phyloP scores from a whole-genome alignment of 92 coral and sea anemone species.

The Nematostella vectensis region DNA sequence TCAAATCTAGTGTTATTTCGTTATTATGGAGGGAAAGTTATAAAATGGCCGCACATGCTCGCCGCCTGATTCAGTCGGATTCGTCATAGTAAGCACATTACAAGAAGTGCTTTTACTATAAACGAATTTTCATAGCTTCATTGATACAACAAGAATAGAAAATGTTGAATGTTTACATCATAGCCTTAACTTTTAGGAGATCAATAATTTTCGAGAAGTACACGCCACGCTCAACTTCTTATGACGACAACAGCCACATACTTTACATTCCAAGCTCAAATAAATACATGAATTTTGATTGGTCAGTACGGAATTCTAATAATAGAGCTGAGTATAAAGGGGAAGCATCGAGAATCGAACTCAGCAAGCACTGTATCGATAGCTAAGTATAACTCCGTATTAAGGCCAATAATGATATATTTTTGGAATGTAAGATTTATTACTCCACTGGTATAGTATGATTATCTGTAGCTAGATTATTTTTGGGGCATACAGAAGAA shows the following conservation, averaged over 20 bases:
- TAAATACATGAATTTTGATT: slow-evolving; percentile 21
- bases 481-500: too few species aligned
- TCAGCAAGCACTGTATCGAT: too few species aligned
- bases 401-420: too few species aligned
- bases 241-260: slow-evolving; percentile 7
- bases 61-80: background rate
- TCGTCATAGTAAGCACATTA: too few species aligned
- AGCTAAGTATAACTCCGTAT: too few species aligned
- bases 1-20: slow-evolving; percentile 42
- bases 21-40: slow-evolving; percentile 30
- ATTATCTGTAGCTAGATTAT: too few species aligned
- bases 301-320: slow-evolving; percentile 33
- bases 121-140: too few species aligned
- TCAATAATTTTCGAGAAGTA: background rate
- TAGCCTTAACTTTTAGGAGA: background rate
- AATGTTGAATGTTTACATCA: too few species aligned
- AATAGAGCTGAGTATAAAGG: slow-evolving; percentile 40
- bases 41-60: background rate
- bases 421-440: too few species aligned
- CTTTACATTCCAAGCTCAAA: background rate
- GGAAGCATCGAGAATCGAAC: background rate
- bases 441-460: too few species aligned
- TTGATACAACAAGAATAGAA: too few species aligned
- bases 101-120: too few species aligned
- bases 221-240: background rate